Evolutionary conservation across 2,797 vertebrate genomes (phyloP), one percentile per base, ranked within the genome.

Genomic region (Malurus splendens): DNA sequence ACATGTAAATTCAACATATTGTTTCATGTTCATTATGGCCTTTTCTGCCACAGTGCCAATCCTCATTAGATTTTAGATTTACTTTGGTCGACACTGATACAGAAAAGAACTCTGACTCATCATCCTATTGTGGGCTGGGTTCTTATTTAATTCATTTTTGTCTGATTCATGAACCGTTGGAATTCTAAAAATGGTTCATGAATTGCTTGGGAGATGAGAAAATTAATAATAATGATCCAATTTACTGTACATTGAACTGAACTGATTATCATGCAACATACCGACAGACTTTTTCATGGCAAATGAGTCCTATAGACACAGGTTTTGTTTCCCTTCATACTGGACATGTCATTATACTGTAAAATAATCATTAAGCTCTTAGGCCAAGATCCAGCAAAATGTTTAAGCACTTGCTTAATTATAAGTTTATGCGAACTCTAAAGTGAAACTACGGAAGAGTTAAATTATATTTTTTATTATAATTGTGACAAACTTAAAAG

Each of bases 1-100:
- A 94, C 97, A 96, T 97, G 96, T 96, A 97, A 97, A 97, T 97
- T 97, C 97, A 94, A 97, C 94, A 97, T 95, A 97, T 97, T 97
- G 97, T 97, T 97, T 96, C 94, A 89, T 92, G 94, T 96, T 97
- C 97, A 97, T 97, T 97, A 97, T 97, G 96, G 97, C 96, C 97
- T 96, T 97, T 97, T 97, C 95, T 97, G 93, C 94, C 95, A 94
- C 93, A 94, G 79, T 96, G 95, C 95, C 96, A 93, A 81, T 97
- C 96, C 96, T 97, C 97, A 97, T 97, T 97, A 97, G 81, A 95
- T 95, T 97, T 97, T 97, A 97, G 94, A 97, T 97, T 96, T 96
- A 96, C 95, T 93, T 96, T 39, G 87, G 96, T 97, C 75, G 90
- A 97, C 96, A 96, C 89, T 94, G 95, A 87, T 95, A 89, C 91